Base-by-base conservation (phyloP, 2,888 invertebrate species). In the Aleiodes testaceus region DNA sequence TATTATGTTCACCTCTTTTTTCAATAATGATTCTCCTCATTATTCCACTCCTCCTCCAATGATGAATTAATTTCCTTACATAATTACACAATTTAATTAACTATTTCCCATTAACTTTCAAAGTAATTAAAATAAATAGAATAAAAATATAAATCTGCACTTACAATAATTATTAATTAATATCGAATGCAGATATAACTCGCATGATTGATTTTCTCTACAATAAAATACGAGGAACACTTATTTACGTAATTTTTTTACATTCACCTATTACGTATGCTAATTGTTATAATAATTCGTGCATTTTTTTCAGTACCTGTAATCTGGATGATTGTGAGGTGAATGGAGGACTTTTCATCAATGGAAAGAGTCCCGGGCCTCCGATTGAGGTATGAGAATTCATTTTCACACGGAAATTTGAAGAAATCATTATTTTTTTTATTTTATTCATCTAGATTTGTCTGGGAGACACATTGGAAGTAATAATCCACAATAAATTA, bases 351-450 rank as follows among this genome's bases (percentile, higher is more conserved):
- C 22, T 81, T 42, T 30, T 76, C 4, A 79, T 84, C 65, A 84
- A 84, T 45, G 82, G 82, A 3, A 74, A 59, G 55, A 82, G 81
- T 74, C 82, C 84, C 1, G 84, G 84, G 12, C 84, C 84, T 5
- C 45, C 74, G 26, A 82, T 84, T 73, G 81, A 84, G 80, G 83
- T 83, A 78, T 74, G 4, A 9, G 1, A 36, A 4, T 12, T 55
- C 3, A 22, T 55, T 26, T 18, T n/a, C 3, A 55, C 30, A 42
- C 7, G 7, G 36, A 18, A 26, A 26, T 26, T 26, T 5, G 0
- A 26, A 3, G 3, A 26, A 26, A 26, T 12, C 36, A 36, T 12
- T 22, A 22, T 42, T 63, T 16, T 47, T 1, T 47, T 16, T 16
- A n/a, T 49, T 22, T 42, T 22, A 3, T 50, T 44, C 7, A 26